Conservation (phyloP, 2,888 invertebrate genomes). For the Belgica antarctica region DNA sequence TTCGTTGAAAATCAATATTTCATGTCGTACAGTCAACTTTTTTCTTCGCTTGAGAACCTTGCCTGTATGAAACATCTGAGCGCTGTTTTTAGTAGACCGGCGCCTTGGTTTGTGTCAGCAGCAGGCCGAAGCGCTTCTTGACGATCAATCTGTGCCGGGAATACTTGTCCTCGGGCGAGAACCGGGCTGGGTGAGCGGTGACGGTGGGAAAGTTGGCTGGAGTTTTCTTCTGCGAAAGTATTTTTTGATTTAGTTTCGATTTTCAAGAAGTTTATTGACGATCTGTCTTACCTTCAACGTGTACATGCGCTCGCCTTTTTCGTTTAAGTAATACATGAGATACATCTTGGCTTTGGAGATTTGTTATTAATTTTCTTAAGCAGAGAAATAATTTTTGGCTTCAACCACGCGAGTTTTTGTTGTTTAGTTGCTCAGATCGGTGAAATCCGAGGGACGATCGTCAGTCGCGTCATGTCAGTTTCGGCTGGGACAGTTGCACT, state of each 20-base stretch:
- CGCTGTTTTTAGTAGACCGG: conserved; percentile 62
- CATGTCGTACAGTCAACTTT: too few species aligned
- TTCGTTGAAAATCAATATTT: too few species aligned
- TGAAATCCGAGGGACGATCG: not conserved
- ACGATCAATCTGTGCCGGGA: conserved; percentile 83
- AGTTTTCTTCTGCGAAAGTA: conserved; percentile 62
- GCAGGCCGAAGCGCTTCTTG: conserved; percentile 84
- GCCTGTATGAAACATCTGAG: too few species aligned
- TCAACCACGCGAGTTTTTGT: not conserved
- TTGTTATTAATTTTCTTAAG: too few species aligned
- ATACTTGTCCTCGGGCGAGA: conserved; percentile 93
- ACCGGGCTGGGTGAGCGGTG: conserved; percentile 91
- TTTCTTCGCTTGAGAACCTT: too few species aligned
- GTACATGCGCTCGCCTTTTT: conserved; percentile 77
- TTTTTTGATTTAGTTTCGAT: conserved; percentile 29
- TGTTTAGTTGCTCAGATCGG: not conserved
- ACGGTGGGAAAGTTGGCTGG: conserved; percentile 75
- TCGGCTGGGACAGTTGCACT: too few species aligned
- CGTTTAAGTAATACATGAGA: conserved; percentile 73
- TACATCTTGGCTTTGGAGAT: conserved; percentile 59
- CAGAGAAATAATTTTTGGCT: not conserved
- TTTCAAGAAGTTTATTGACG: not conserved
- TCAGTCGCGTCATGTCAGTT: too few species aligned
- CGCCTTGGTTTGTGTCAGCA: conserved; percentile 79
- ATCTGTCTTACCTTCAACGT: conserved; percentile 72